phyloP scores from a whole-genome alignment of 2,888 invertebrate species.

The Spatulosminthurus flaviceps region DNA sequence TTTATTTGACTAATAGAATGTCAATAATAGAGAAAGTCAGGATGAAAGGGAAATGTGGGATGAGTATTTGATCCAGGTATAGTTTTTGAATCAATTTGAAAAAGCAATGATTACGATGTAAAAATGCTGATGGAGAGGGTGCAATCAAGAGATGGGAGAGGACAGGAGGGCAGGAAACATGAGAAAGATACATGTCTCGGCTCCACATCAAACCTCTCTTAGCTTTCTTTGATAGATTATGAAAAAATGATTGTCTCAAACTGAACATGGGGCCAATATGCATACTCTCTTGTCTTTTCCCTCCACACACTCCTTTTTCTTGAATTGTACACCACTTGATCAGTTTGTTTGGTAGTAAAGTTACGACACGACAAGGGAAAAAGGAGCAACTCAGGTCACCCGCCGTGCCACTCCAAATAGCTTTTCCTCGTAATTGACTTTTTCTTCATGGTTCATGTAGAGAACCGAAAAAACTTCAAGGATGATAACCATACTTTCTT shows the following conservation, averaged over 20 bases:
- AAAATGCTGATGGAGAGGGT: neutral
- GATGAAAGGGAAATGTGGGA: no score
- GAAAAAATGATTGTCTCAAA: neutral
- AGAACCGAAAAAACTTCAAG: constrained; percentile 33
- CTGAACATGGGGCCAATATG: neutral
- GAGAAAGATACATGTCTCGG: neutral
- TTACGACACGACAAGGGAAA: neutral
- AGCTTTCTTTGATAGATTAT: neutral
- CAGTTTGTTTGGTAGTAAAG: neutral
- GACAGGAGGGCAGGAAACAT: neutral
- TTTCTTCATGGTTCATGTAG: constrained; percentile 32
- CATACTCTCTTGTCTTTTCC: neutral
- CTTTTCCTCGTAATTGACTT: constrained; percentile 41
- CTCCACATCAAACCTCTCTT: neutral
- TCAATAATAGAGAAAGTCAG: no score
- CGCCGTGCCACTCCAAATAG: constrained; percentile 40
- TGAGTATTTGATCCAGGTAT: no score
- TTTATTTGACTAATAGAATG: no score
- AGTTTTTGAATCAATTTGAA: no score
- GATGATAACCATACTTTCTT: constrained; percentile 24
- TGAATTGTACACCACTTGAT: neutral
- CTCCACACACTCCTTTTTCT: neutral
- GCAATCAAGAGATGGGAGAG: neutral
- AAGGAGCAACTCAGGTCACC: constrained; percentile 30
- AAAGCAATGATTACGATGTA: neutral